Base-by-base conservation (phyloP, 2,113 vertebrate genomes). In the Cavia porcellus region DNA sequence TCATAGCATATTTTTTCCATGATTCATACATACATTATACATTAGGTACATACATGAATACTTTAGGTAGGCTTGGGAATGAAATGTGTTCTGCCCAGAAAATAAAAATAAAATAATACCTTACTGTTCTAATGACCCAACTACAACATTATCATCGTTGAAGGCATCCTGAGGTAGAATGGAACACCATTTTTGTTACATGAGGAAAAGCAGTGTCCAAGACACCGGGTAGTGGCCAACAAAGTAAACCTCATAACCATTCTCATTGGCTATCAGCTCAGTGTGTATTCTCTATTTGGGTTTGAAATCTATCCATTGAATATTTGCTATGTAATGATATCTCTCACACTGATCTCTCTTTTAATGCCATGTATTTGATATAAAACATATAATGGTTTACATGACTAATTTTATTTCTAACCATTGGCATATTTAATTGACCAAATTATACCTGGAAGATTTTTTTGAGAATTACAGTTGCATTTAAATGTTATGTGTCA, bases 241-340 rank as follows among this genome's bases (percentile, higher is more conserved):
- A 17, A 13, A 25, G 52, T 32, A 82, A 59, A 61, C 45, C 61
- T 59, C 50, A 11, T 35, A 50, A 62, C 55, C 0, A 1, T 47
- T 59, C 35, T 47, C 13, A 13, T 24, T 7, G 10, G 6, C 45
- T 70, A n/a, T 45, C 42, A 70, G 2, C 13, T n/a, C 17, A 28
- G 0, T 47, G 35, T 35, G 22, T 8, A 0, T 7, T 30, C 13
- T 55, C 38, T 3, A 20, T 42, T 14, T 9, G 57, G 12, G 5
- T 75, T 47, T 25, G 42, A 24, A 66, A 61, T 55, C 6, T 1
- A 14, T 35, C 17, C 14, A 20, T 1, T 1, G n/a, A 68, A 7
- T 24, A 1, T 35, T 30, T 64, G 3, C 45, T 86, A 14, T 61
- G 15, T 11, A 93, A 28, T 24, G 17, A 19, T 15, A 5, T 1